Conservation (phyloP, 2,888 invertebrate genomes). For the Pedicia rivosa region DNA sequence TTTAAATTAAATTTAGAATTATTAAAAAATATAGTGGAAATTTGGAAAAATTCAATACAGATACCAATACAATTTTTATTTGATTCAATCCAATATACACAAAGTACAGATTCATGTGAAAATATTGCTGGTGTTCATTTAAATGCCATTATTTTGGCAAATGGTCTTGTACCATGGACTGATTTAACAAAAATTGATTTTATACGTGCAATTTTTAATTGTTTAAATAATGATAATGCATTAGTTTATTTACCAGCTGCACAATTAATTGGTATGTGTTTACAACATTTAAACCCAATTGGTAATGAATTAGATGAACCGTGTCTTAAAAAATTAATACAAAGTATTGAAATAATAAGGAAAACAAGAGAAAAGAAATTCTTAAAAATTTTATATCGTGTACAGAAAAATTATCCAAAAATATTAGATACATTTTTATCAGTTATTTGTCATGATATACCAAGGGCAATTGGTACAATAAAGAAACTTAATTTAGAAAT, state of each 20-base stretch:
- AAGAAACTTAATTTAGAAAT: constrained; percentile 21
- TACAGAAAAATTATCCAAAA: constrained; percentile 33
- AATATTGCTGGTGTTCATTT: constrained; percentile 28
- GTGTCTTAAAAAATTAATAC: constrained; percentile 10
- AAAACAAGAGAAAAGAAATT: constrained; percentile 14
- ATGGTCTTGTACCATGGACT: constrained; percentile 24
- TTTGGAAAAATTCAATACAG: constrained; percentile 32
- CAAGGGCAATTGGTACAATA: constrained; percentile 14
- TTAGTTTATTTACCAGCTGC: constrained; percentile 28
- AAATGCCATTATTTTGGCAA: constrained; percentile 27
- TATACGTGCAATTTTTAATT: constrained; percentile 14
- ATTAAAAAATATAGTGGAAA: constrained; percentile 34
- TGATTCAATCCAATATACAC: constrained; percentile 16
- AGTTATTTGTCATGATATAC: constrained; percentile 15
- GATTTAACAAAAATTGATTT: constrained; percentile 17
- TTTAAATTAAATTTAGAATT: constrained; percentile 44
- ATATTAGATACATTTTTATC: constrained; percentile 28
- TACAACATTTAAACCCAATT: constrained; percentile 21
- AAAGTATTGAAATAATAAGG: constrained; percentile 15
- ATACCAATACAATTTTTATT: constrained; percentile 26
- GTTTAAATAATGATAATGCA: constrained; percentile 16
- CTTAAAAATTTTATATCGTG: constrained; percentile 14
- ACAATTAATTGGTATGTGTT: constrained; percentile 34
- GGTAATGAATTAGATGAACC: constrained; percentile 8
- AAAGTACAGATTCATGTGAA: constrained; percentile 14